A percentile compares a stretch with the other conserved stretches of the same genome.
Evolutionary conservation across 2,113 vertebrate genomes (phyloP).

Genomic region (Carollia perspicillata): DNA sequence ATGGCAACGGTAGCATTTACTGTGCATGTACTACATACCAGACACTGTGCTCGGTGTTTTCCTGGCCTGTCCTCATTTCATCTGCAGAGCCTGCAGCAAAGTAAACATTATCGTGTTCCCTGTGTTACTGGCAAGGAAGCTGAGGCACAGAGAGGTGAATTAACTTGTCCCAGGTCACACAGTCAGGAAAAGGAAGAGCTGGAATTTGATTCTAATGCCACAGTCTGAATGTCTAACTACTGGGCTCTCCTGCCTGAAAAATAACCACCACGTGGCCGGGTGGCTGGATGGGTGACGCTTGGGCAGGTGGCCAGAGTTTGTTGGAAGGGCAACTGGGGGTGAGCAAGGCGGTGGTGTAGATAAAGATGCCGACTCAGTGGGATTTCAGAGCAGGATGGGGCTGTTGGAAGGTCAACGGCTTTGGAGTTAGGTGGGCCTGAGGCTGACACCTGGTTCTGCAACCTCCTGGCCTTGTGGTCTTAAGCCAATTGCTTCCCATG

Average conservation of each 20-base stretch:
- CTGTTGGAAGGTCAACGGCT: not conserved
- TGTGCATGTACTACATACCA: not conserved
- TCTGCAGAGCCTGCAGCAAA: not conserved
- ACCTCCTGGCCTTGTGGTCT: not conserved
- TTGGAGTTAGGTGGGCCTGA: not conserved
- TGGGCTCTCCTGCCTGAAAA: not conserved
- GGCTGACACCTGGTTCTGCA: not conserved
- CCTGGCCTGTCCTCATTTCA: not conserved
- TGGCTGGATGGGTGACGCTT: not conserved
- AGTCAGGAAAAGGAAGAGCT: not conserved
- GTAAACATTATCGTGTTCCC: not conserved
- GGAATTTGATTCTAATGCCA: not conserved
- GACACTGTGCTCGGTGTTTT: no score
- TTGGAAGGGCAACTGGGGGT: not conserved
- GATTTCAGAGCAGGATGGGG: not conserved
- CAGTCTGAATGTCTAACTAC: not conserved
- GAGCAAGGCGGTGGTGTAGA: rapidly evolving
- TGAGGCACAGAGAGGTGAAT: not conserved
- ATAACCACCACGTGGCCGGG: rapidly evolving
- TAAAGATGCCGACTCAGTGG: not conserved
- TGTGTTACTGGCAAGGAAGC: not conserved
- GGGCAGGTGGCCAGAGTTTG: not conserved
- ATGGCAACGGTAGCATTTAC: not conserved
- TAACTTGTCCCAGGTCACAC: not conserved
- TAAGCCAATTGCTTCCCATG: not conserved